Evolutionary conservation across 2,888 invertebrate species (phyloP).

Genomic region (Rhopalosiphum nymphaeae): DNA sequence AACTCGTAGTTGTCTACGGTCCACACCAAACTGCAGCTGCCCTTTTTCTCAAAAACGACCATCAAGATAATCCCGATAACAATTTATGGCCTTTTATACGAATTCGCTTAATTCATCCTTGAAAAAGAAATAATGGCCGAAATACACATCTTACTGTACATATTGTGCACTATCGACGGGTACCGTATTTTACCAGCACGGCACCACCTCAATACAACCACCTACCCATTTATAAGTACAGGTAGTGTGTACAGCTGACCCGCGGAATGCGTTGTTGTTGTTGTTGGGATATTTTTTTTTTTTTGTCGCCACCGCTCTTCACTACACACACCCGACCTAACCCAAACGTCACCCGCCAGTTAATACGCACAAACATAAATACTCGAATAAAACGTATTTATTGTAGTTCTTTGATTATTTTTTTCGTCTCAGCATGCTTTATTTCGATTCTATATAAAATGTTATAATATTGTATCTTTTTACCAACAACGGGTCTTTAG

Average conservation of each 20-base stretch:
- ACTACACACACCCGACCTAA: neutral
- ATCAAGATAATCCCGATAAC: too few species aligned
- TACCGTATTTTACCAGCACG: neutral
- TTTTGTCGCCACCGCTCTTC: neutral
- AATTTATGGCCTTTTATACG: too few species aligned
- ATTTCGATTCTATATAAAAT: neutral
- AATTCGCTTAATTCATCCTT: neutral
- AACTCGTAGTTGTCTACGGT: too few species aligned
- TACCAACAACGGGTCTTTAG: neutral
- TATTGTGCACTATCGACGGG: neutral
- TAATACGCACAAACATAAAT: neutral
- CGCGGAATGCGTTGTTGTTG: neutral
- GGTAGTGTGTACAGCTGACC: neutral
- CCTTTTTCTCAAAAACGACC: too few species aligned
- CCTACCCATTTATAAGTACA: accelerated
- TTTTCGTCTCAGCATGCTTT: neutral
- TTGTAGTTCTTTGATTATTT: neutral
- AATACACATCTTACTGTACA: neutral
- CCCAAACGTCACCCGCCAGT: neutral
- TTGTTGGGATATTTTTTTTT: neutral
- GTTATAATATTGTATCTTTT: neutral
- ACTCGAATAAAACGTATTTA: neutral
- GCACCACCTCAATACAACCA: neutral
- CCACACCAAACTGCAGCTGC: too few species aligned
- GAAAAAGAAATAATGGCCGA: neutral